A percentile compares a stretch with the other conserved stretches of the same genome.
Evolutionary conservation across 2,888 invertebrate species (phyloP).

Genomic region (Crossocerus cetratus): DNA sequence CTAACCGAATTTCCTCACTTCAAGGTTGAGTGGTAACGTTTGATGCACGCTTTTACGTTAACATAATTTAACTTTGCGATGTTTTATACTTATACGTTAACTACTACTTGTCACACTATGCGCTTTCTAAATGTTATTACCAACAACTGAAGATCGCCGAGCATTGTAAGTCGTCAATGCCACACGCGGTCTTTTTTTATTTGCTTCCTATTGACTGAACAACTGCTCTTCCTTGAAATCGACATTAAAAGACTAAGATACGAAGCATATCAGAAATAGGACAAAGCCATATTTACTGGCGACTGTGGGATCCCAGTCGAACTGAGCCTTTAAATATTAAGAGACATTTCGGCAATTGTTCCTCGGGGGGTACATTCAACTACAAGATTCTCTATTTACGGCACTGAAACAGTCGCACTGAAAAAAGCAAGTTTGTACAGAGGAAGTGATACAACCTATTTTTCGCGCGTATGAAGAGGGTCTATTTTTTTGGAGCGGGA

Average conservation of each 20-base stretch:
- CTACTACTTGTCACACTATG: slow-evolving; percentile 5
- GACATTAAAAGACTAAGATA: not conserved
- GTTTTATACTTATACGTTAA: slow-evolving; percentile 27
- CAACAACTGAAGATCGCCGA: not conserved
- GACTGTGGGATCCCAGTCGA: not conserved
- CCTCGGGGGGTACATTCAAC: slow-evolving; percentile 15
- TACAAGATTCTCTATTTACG: slow-evolving; percentile 13
- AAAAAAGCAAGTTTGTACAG: slow-evolving; percentile 13
- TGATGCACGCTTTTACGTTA: slow-evolving; percentile 23
- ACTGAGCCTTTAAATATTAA: slow-evolving; percentile 8
- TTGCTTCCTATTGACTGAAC: not conserved
- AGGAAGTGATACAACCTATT: slow-evolving; percentile 34
- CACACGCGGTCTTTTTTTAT: not conserved
- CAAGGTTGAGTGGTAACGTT: slow-evolving; percentile 9
- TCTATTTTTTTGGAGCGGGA: not conserved
- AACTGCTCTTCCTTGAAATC: not conserved
- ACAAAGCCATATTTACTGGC: not conserved
- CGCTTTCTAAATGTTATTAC: slow-evolving; percentile 8
- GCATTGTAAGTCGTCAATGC: not conserved
- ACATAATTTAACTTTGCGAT: slow-evolving; percentile 22
- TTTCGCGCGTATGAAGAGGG: slow-evolving; percentile 11
- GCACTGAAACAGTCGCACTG: not conserved
- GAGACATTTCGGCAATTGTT: slow-evolving; percentile 17
- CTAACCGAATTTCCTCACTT: not conserved
- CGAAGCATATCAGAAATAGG: not conserved